Conservation (phyloP, 2,797 vertebrate genomes). For the Natrix natrix region DNA sequence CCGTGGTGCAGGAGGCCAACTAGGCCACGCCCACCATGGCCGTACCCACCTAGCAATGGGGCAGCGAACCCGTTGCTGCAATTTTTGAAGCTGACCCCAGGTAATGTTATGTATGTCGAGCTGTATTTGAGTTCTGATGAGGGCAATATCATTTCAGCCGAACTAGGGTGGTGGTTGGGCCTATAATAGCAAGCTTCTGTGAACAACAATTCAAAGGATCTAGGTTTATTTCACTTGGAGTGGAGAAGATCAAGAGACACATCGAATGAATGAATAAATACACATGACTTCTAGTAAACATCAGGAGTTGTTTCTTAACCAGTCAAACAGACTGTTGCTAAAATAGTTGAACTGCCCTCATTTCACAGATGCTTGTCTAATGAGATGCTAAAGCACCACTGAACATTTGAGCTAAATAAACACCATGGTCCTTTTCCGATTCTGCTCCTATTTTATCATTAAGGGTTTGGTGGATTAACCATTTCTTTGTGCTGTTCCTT, state of each 20-base stretch:
- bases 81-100: no score
- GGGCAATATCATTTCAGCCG: not conserved
- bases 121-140: not conserved
- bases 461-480: not conserved
- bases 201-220: not conserved
- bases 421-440: not conserved
- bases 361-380: not conserved
- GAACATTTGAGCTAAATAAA: not conserved
- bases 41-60: no score
- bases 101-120: not conserved
- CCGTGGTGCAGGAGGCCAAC: no score
- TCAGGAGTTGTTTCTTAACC: not conserved
- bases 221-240: not conserved
- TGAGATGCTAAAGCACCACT: not conserved
- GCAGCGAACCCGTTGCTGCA: no score
- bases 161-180: not conserved
- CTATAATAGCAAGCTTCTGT: not conserved
- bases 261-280: not conserved
- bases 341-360: not conserved
- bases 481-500: conserved; percentile 10
- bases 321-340: not conserved
- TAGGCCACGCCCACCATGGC: no score
- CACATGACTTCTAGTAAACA: not conserved
- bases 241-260: not conserved
- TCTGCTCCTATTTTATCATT: not conserved